Conservation (phyloP, 2,113 vertebrate species). For the Polyodon spathula region DNA sequence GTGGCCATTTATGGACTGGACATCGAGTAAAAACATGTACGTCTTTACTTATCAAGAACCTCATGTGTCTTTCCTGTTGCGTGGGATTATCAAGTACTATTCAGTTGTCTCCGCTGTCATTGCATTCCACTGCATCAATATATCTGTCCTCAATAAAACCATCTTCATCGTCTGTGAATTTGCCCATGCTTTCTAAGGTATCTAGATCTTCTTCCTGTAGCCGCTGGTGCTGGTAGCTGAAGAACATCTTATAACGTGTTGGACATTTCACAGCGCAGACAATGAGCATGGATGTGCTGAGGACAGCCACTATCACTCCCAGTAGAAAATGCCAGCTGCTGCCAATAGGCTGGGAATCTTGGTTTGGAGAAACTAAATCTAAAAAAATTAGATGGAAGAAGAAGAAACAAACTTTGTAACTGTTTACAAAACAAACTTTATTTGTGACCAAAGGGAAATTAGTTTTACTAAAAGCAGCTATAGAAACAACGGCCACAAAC, state of each 20-base stretch:
- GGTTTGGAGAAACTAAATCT: not conserved
- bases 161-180: constrained; percentile 56
- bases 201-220: constrained; percentile 56
- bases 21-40: no score
- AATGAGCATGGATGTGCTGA: constrained; percentile 63
- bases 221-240: constrained; percentile 70
- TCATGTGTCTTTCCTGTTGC: no score
- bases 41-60: no score
- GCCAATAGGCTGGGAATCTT: constrained; percentile 23
- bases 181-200: constrained; percentile 41
- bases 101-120: not conserved
- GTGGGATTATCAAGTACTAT: not conserved
- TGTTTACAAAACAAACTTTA: no score
- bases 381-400: not conserved
- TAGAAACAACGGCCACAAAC: no score
- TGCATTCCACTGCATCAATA: constrained; percentile 50
- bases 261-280: constrained; percentile 70
- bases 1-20: no score
- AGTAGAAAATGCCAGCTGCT: constrained; percentile 76
- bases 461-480: no score
- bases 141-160: constrained; percentile 84
- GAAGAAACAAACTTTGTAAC: no score
- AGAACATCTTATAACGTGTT: constrained; percentile 63
- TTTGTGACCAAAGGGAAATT: no score
- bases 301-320: constrained; percentile 52